A percentile compares a stretch with the other conserved stretches of the same genome.
Conservation (phyloP, 2,888 invertebrate species). For the Drosophila multiciliata region DNA sequence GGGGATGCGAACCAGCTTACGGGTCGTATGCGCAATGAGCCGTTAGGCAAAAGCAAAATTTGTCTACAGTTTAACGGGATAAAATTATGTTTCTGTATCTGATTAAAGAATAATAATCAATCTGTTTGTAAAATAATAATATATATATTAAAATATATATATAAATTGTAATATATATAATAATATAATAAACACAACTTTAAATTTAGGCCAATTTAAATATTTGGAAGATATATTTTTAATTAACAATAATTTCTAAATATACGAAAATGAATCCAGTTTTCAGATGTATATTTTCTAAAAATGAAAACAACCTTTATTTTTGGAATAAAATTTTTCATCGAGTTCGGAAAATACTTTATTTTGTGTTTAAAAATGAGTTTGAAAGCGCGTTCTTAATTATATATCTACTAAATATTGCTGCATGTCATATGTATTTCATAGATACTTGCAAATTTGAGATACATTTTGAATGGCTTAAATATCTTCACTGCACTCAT, state of each 20-base stretch:
- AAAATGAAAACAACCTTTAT: background rate
- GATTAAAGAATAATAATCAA: background rate
- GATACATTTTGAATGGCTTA: background rate
- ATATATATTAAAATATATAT: too few species aligned
- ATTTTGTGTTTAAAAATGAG: background rate
- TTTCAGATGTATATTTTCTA: background rate
- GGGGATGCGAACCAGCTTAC: background rate
- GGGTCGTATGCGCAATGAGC: constrained; percentile 45
- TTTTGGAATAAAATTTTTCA: background rate
- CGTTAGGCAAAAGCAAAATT: background rate
- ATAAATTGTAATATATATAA: too few species aligned
- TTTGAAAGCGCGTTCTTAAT: background rate
- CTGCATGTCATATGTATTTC: background rate
- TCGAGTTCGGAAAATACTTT: background rate
- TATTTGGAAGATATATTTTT: background rate
- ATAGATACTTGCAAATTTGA: background rate
- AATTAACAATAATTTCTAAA: background rate
- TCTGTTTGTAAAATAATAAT: background rate
- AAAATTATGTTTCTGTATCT: background rate
- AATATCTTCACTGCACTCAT: background rate
- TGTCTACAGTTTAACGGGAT: background rate
- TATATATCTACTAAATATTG: background rate
- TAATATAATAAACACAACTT: background rate
- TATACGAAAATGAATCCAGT: background rate
- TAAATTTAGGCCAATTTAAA: background rate